Base-by-base conservation (phyloP, 1,140 invertebrate genomes). In the Trichoplusia ni region DNA sequence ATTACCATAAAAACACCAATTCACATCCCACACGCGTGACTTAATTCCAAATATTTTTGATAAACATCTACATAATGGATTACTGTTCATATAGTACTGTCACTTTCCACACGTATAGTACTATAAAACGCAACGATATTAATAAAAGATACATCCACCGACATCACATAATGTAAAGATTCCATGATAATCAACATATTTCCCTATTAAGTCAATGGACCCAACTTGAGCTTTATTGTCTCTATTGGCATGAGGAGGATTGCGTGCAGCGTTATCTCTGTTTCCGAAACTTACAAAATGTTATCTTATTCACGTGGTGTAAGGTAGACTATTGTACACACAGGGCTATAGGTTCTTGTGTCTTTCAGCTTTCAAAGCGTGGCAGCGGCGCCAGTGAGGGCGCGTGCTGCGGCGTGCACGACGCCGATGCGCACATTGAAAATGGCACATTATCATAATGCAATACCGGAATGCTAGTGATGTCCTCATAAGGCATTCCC, bases 361-460 rank as follows among this genome's bases (percentile, higher is more conserved):
- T 0, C 49, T 53, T 64, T 59, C 59, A 8, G 47, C 42, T 33
- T 53, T 11, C 19, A 19, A 27, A 59, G 33, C 19, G 25, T 2
- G 14, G 13, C 33, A 59, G 23, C 64, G 77, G 79, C 81, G 83
- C 75, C 76, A 77, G 65, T 53, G 73, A 76, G 64, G 74, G 72
- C 74, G 78, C 78, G 73, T 75, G 74, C 71, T 69, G 65, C 47
- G 59, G 64, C 64, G 64, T 53, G 64, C 76, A 79, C 73, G 75
- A 74, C 65, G 49, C 63, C 67, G 73, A 79, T 79, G 75, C 72
- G 73, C 76, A 73, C 71, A 75, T 76, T 78, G 72, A 77, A 83
- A 85, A 87, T 87, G 78, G 79, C 78, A 77, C 73, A 87, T 87
- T 87, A 87, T 82, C 77, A 82, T 85, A 82, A 87, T 83, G 78